These are phyloP conservation scores for Tenthredo amoena DNA, from an alignment of 2,888 invertebrate species.

Conservation along the genomic window DNA sequence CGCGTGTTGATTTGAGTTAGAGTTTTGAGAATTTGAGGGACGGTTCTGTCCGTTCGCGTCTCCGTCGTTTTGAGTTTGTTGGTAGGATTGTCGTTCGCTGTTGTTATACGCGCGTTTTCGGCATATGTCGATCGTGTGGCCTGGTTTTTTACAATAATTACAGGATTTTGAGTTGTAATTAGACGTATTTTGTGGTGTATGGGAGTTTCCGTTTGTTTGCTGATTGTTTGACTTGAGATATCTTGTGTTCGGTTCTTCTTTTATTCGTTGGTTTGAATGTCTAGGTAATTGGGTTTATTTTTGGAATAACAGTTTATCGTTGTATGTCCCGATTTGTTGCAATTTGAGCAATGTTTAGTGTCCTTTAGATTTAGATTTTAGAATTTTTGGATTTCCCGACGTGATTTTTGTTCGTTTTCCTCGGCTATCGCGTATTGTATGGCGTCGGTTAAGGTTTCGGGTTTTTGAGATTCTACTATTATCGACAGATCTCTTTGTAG, in stretches of 20 bases:
- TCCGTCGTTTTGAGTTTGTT: slow-evolving; percentile 23
- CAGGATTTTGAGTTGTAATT: slow-evolving; percentile 33
- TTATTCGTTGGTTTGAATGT: background rate
- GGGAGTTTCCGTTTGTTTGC: background rate
- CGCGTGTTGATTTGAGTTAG: background rate
- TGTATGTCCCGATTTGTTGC: slow-evolving; percentile 44
- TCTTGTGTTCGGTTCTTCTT: slow-evolving; percentile 13
- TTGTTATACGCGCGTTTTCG: slow-evolving; percentile 54
- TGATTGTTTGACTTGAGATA: background rate
- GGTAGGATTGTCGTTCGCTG: slow-evolving; percentile 7
- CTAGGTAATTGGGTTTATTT: background rate
- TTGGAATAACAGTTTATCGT: slow-evolving; percentile 13
- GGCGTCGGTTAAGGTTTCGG: slow-evolving; percentile 62
- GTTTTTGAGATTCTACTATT: no score
- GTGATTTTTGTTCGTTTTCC: slow-evolving; percentile 64
- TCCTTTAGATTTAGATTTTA: slow-evolving; percentile 51
- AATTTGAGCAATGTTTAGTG: slow-evolving; percentile 50
- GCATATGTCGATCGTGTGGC: slow-evolving; percentile 53
- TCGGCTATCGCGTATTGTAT: slow-evolving; percentile 64
- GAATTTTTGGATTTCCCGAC: slow-evolving; percentile 56
- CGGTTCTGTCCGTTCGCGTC: background rate
- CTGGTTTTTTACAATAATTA: slow-evolving; percentile 54
- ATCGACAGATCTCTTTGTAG: no score
- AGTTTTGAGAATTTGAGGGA: background rate
- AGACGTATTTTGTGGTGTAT: background rate